Percentiles rank a stretch among this genome's conserved stretches.
These are phyloP conservation scores for Aphidius colemani DNA, from an alignment of 2,888 invertebrate genomes.

Conservation along the genomic window DNA sequence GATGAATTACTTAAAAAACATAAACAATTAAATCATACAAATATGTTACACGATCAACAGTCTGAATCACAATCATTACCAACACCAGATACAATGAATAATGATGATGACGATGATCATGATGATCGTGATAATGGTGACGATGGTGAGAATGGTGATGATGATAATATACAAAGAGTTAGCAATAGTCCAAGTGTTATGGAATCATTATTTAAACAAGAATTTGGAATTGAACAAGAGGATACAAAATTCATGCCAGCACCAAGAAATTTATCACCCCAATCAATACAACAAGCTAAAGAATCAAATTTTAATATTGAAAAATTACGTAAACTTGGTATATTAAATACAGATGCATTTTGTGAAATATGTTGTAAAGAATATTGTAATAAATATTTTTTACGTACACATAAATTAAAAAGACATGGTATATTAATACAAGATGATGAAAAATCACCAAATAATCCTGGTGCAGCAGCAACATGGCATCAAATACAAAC, in stretches of 20 bases:
- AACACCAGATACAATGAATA: constrained; percentile 26
- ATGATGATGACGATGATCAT: constrained; percentile 46
- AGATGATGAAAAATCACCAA: constrained; percentile 65
- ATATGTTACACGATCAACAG: constrained; percentile 31
- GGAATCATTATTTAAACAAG: constrained; percentile 54
- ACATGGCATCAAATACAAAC: constrained; percentile 68
- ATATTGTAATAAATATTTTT: constrained; percentile 91
- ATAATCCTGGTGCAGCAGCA: constrained; percentile 46
- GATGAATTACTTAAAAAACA: constrained; percentile 75
- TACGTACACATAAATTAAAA: constrained; percentile 89
- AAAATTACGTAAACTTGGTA: constrained; percentile 76
- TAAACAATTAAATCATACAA: constrained; percentile 71
- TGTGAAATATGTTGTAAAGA: constrained; percentile 93
- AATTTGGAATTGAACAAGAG: constrained; percentile 54
- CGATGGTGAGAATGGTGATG: constrained; percentile 40
- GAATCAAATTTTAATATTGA: constrained; percentile 76
- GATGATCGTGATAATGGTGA: constrained; percentile 1
- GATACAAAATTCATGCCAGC: constrained; percentile 48
- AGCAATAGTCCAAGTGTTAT: constrained; percentile 50
- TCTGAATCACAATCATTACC: constrained; percentile 36
- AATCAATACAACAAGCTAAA: constrained; percentile 66
- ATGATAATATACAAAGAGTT: constrained; percentile 38
- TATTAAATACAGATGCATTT: constrained; percentile 86
- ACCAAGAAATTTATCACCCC: constrained; percentile 46
- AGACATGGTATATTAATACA: constrained; percentile 82